Conservation (phyloP, 2,888 invertebrate species). For the Craniophora ligustri region DNA sequence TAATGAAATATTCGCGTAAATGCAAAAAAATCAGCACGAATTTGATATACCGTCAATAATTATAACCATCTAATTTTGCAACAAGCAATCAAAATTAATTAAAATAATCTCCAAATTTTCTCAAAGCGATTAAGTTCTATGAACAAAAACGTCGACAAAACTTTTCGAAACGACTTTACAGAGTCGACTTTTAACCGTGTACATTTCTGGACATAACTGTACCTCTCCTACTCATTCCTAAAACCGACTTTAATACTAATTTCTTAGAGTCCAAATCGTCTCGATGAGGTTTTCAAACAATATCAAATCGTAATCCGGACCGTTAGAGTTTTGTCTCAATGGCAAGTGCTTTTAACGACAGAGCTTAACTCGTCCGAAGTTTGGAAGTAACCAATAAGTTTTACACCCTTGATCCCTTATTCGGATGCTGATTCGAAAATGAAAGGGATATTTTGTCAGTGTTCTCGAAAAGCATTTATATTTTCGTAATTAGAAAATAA, state of each 20-base stretch:
- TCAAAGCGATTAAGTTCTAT: background rate
- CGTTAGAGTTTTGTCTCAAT: conserved; percentile 7
- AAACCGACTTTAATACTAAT: background rate
- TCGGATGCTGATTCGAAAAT: conserved; percentile 2
- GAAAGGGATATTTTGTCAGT: conserved; percentile 4
- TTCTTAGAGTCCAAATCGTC: background rate
- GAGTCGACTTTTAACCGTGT: conserved; percentile 2
- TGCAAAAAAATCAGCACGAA: too few species aligned
- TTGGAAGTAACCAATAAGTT: conserved; percentile 6
- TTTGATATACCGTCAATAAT: too few species aligned
- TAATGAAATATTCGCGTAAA: too few species aligned
- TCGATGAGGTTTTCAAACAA: conserved; percentile 10
- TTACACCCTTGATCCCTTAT: conserved; percentile 8
- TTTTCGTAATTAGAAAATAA: too few species aligned
- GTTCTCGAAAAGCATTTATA: too few species aligned
- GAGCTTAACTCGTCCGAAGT: conserved; percentile 27
- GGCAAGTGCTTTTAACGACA: conserved; percentile 36
- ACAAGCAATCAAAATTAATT: background rate
- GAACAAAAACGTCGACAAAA: background rate
- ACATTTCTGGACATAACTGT: conserved; percentile 1
- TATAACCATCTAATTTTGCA: background rate
- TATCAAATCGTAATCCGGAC: conserved; percentile 31
- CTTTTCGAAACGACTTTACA: conserved; percentile 1
- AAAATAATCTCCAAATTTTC: background rate
- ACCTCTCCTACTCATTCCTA: background rate